Base-by-base conservation (phyloP, 2,888 invertebrate species). In the Clepsis dumicolana region DNA sequence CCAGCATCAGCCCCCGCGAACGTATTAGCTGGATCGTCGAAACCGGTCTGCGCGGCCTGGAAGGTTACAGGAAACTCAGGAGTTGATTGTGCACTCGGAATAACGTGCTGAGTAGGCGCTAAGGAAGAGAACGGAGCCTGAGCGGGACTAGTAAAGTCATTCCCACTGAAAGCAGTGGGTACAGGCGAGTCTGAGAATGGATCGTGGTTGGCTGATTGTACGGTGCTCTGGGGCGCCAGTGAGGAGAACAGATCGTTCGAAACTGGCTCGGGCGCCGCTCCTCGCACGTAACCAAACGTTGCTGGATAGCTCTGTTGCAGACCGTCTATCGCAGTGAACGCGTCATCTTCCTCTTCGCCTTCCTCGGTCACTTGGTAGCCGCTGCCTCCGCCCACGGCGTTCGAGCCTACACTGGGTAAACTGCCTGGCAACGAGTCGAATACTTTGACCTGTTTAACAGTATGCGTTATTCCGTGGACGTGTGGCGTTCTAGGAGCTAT, bases 291-390 rank as follows among this genome's bases (percentile, higher is more conserved):
- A 7, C 84, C 85, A 68, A 80, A 87, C 10, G 92, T 87, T 0
- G 83, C 86, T 27, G 90, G 91, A 66, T 85, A 90, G 0, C 84
- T 74, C 65, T 89, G 86, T 25, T 89, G 88, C 29, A 90, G 70
- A 12, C 83, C 82, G 64, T 89, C 88, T 0, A 92, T 77, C 7
- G 88, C 78, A 18, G 88, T 84, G 48, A 90, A 91, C 0, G 83
- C 80, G 1, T 93, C 91, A 1, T 90, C 90, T 0, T 82, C 87
- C 1, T 90, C 89, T 3, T 86, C 88, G 0, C 83, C 89, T 44
- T 90, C 81, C 73, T 94, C 94, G 1, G 89, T 93, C 0, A 94
- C 94, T 78, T 93, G 83, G 70, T 94, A 94, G 1, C 92, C 91
- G 27, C 71, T 91, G 24, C 71, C 75, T 1, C 77, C 79, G 1